Evolutionary conservation across 2,888 invertebrate genomes (phyloP), one percentile per base, ranked within the genome.

Genomic region (Melanargia galathea): DNA sequence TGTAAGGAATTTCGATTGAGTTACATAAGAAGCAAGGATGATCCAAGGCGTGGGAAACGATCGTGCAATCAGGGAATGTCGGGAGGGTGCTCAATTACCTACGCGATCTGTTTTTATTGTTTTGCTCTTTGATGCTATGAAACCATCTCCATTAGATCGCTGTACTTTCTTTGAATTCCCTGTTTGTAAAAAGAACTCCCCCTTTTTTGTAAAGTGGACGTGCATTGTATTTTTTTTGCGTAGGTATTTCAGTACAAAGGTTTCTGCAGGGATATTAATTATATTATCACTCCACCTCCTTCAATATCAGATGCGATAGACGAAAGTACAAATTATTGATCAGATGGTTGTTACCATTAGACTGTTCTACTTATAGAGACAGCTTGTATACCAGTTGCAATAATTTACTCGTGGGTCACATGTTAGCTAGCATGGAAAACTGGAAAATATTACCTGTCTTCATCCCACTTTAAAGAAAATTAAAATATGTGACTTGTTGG

Each of bases 41-140:
- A 82, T 80, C 77, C 80, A 69, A 75, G 76, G 82, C 88, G 87
- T 88, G 90, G 87, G 90, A 90, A 89, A 83, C 76, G 79, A 81
- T 75, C 75, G 71, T 76, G 83, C 86, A 87, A 88, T 89, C 87
- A 89, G 85, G 89, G 84, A 84, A 81, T 81, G 82, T 81, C 81
- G 82, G 84, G 86, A 83, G 85, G 85, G 83, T 80, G 80, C 81
- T 82, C 84, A 83, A 86, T 86, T 86, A 87, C 84, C 76, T 71
- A 70, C 71, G 71, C 74, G 76, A 77, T 76, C 73, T 85, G 85
- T 82, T 86, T 86, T 88, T 86, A 87, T 87, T 86, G 83, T 80
- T 73, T 79, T 75, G 75, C 79, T 78, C 78, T 78, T 84, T 81
- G 78, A 77, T 75, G 76, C 77, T 76, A 78, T 77, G 75, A 79